Evolutionary conservation across 2,888 invertebrate species (phyloP).

Genomic region (Alentia gelatinosa): DNA sequence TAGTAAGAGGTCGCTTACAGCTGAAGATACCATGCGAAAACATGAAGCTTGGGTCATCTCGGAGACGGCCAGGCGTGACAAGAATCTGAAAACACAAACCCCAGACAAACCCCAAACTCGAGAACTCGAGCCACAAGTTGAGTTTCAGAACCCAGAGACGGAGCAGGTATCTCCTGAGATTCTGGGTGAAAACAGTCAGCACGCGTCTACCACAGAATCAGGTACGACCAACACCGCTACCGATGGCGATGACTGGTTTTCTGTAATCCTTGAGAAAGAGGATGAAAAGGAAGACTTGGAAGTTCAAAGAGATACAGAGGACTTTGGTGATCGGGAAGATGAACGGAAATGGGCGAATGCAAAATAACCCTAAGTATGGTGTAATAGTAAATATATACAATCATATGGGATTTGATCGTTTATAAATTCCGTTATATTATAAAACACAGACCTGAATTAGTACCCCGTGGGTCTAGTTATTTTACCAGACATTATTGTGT

Average conservation of each 20-base stretch:
- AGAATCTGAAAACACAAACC: not conserved
- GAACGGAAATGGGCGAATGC: conserved; percentile 18
- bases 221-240: not conserved
- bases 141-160: too few relatives aligned
- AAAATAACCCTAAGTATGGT: not conserved
- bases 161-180: not conserved
- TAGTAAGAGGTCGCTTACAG: not conserved
- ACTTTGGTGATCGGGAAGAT: not conserved
- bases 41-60: not conserved
- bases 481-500: too few relatives aligned
- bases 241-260: not conserved
- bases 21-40: not conserved
- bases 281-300: too few relatives aligned
- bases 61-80: not conserved
- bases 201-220: not conserved
- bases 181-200: too few relatives aligned
- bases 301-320: not conserved
- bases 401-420: too few relatives aligned
- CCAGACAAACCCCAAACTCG: not conserved
- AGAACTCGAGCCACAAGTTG: not conserved
- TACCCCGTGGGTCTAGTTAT: too few relatives aligned
- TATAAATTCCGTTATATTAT: too few relatives aligned
- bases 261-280: not conserved
- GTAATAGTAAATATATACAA: too few relatives aligned
- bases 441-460: too few relatives aligned